phyloP scores from a whole-genome alignment of 1,140 invertebrate genomes.

The Halotydeus destructor region DNA sequence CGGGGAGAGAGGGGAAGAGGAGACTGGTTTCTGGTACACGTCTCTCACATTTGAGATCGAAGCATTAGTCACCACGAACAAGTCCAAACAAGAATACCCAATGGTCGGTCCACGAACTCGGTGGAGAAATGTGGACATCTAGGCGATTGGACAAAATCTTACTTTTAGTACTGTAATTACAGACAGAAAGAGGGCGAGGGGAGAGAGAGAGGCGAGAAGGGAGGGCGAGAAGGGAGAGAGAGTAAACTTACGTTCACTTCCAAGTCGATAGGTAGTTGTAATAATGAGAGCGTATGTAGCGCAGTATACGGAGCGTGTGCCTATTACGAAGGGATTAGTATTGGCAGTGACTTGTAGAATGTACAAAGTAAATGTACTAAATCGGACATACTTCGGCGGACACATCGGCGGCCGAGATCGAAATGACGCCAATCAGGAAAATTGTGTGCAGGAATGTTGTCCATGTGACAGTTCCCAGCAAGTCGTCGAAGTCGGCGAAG shows the following conservation, averaged over 20 bases:
- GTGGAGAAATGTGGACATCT: slow-evolving; percentile 16
- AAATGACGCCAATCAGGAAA: slow-evolving; percentile 11
- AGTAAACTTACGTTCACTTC: slow-evolving; percentile 15
- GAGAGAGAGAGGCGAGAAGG: not conserved
- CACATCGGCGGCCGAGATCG: slow-evolving; percentile 14
- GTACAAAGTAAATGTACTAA: not conserved
- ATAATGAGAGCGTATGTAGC: slow-evolving; percentile 14
- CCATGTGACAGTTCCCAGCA: slow-evolving; percentile 13
- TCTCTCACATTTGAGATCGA: slow-evolving; percentile 16
- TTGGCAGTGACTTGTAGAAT: no score
- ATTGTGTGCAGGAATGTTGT: slow-evolving; percentile 11
- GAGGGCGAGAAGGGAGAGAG: not conserved
- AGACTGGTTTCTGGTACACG: no score
- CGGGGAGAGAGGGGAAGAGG: no score
- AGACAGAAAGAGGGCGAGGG: not conserved
- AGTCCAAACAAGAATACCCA: slow-evolving; percentile 15
- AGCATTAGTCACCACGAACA: slow-evolving; percentile 15
- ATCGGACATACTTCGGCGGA: slow-evolving; percentile 10
- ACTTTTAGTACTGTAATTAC: no score
- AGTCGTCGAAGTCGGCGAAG: slow-evolving; percentile 14
- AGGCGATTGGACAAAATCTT: not conserved
- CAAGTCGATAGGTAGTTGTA: slow-evolving; percentile 15
- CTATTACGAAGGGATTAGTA: slow-evolving; percentile 7
- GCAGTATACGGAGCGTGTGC: slow-evolving; percentile 16
- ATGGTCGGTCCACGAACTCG: slow-evolving; percentile 16